Evolutionary conservation across 2,797 vertebrate genomes (phyloP).

Genomic region (Notolabrus celidotus): DNA sequence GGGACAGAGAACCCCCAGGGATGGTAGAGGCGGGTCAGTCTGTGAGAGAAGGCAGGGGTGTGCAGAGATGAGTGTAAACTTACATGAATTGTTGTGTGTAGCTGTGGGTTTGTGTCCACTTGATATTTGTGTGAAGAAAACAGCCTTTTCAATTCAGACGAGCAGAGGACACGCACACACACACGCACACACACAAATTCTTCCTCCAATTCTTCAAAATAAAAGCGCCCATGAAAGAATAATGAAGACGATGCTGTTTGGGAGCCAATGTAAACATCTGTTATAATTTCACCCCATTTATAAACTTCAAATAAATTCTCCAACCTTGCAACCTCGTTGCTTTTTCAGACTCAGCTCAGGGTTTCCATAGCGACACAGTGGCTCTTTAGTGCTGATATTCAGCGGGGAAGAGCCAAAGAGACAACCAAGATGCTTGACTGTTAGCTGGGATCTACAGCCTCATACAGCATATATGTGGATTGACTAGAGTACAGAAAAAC

Average conservation of each 20-base stretch:
- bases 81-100: not conserved
- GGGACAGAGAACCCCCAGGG: conserved; percentile 37
- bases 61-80: conserved; percentile 5
- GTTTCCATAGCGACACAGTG: conserved; percentile 79
- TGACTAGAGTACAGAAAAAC: conserved; percentile 6
- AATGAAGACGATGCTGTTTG: conserved; percentile 52
- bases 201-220: conserved; percentile 41
- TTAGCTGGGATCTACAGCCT: conserved; percentile 18
- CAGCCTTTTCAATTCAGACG: conserved; percentile 3
- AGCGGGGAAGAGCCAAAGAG: conserved; percentile 33
- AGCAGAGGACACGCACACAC: too few relatives aligned
- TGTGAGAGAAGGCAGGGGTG: not conserved
- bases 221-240: conserved; percentile 45
- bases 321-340: conserved; percentile 61
- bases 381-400: conserved; percentile 45
- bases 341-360: conserved; percentile 47
- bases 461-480: not conserved
- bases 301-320: conserved; percentile 71
- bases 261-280: conserved; percentile 52
- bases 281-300: conserved; percentile 75
- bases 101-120: not conserved
- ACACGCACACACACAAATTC: not conserved
- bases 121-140: not conserved
- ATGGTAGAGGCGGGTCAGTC: conserved; percentile 7
- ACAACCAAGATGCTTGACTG: conserved; percentile 28